These are phyloP conservation scores for Saccopteryx bilineata DNA, from an alignment of 2,113 vertebrate genomes.

Conservation along the genomic window DNA sequence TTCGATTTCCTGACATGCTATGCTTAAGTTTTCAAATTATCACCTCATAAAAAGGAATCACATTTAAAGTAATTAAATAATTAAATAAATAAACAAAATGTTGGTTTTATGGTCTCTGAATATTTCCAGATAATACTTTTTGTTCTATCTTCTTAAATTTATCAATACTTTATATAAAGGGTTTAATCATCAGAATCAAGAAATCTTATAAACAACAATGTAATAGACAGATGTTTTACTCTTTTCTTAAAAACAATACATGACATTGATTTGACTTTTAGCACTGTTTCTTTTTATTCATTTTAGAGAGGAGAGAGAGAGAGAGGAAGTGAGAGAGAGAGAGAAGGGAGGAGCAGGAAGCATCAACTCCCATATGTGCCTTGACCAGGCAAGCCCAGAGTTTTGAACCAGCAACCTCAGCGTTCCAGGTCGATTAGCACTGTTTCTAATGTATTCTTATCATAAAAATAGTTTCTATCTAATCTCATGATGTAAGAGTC, in stretches of 20 bases:
- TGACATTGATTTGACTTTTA: not conserved
- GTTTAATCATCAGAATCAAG: conserved; percentile 23
- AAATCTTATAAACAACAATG: not conserved
- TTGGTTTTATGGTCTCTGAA: not conserved
- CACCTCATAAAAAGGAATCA: not conserved
- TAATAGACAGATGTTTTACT: not conserved
- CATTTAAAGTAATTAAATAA: conserved; percentile 11
- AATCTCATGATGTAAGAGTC: not conserved
- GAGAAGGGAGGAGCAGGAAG: too few species aligned
- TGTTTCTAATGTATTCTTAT: not conserved
- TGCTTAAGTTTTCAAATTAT: conserved; percentile 25
- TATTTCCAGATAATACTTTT: not conserved
- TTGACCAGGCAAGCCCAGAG: too few species aligned
- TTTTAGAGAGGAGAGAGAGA: too few species aligned
- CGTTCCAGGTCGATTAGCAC: too few species aligned
- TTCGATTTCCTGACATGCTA: not conserved
- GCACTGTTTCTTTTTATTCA: not conserved
- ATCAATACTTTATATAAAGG: not conserved
- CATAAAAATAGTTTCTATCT: conserved; percentile 3
- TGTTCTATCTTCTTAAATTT: conserved; percentile 20
- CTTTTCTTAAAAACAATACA: conserved; percentile 7
- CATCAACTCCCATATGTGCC: too few species aligned
- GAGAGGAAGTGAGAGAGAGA: too few species aligned
- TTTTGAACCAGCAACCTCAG: too few species aligned
- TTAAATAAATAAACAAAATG: conserved; percentile 10